Evolutionary conservation across 2,113 vertebrate species (phyloP).

Genomic region (Odocoileus virginianus): DNA sequence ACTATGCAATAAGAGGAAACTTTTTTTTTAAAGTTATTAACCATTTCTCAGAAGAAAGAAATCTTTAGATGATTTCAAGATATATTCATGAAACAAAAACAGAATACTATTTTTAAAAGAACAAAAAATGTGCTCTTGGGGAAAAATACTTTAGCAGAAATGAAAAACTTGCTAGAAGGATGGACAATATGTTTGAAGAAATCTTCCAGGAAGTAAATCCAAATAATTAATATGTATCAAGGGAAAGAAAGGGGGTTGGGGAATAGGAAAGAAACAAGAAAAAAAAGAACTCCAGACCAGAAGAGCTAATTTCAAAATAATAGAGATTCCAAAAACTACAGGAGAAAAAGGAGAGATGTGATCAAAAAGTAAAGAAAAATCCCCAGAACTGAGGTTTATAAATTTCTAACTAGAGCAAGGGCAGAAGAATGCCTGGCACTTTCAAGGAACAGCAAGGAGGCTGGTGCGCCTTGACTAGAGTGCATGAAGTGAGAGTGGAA

Average conservation of each 20-base stretch:
- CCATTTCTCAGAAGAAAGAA: neutral
- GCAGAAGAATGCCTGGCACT: neutral
- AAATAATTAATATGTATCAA: neutral
- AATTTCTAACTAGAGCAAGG: neutral
- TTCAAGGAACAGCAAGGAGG: neutral
- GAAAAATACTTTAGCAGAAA: neutral
- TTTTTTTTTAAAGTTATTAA: neutral
- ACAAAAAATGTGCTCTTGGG: neutral
- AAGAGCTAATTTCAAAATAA: neutral
- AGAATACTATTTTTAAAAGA: neutral
- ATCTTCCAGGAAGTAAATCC: neutral
- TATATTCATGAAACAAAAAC: neutral
- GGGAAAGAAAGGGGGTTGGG: neutral
- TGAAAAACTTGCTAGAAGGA: neutral
- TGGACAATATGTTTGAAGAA: neutral
- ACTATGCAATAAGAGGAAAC: neutral
- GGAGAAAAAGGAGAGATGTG: neutral
- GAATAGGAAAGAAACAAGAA: neutral
- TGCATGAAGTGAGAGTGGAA: neutral
- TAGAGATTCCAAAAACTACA: neutral
- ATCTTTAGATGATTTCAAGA: neutral
- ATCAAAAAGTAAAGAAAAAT: neutral
- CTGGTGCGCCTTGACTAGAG: neutral
- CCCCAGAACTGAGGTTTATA: neutral
- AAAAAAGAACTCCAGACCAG: neutral